Base-by-base conservation (phyloP, 2,113 vertebrate genomes). In the Seriola dumerili region DNA sequence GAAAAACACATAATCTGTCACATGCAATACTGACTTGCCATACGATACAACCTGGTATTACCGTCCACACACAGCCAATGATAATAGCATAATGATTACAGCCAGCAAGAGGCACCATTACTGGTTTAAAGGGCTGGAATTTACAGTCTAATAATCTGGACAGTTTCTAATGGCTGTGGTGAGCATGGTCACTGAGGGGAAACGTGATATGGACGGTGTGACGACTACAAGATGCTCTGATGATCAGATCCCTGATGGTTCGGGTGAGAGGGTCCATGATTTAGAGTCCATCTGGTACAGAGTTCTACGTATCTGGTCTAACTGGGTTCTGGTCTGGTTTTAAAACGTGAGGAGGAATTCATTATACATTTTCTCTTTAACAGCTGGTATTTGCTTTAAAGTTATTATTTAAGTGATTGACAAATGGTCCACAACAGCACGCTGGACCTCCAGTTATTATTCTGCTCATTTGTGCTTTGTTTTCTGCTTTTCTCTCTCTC, bases 1-100 rank as follows among this genome's bases (percentile, higher is more conserved):
- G 50, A 81, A 92, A 89, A 88, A 83, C 86, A 87, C 40, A 76
- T 66, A 74, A 80, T 78, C 54, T 55, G 83, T 86, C 81, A 82
- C 13, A 29, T 40, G 68, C 29, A 76, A 40, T 52, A 38, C 63
- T 66, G 52, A 81, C 40, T 21, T 65, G 42, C 66, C 40, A 10
- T 23, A 65, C 82, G 78, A 71, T 44, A 68, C 58, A 78, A 80
- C 74, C 76, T 74, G 72, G 63, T 79, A 83, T 88, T 83, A 86
- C 59, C 58, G 34, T 87, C 69, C 55, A 14, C 68, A 58, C 23
- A 34, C 42, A 50, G 88, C 72, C 90, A 87, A 40, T 29, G 25
- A 70, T 79, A 85, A 85, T 77, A 70, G 67, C n/a, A 61, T 78
- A 69, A 85, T 81, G 64, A 72, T 75, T 72, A 58, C 48, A 54